Conservation (phyloP, 2,797 vertebrate species). For the Columba guinea region DNA sequence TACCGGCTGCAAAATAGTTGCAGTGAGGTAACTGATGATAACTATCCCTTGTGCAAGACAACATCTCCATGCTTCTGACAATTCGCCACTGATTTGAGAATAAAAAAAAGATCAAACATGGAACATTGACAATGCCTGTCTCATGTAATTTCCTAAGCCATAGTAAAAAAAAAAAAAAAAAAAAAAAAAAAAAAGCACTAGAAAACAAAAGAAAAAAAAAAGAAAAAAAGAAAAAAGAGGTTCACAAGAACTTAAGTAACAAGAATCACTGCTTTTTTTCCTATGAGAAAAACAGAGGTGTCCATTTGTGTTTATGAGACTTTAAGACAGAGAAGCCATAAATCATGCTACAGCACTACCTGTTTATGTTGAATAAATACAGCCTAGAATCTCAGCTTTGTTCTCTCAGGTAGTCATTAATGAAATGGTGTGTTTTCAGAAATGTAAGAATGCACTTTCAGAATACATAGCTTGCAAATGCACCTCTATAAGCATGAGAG, state of each 20-base stretch:
- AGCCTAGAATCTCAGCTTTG: neutral
- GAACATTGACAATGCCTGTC: neutral
- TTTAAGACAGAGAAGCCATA: neutral
- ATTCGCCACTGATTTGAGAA: neutral
- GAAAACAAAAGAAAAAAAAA: no score
- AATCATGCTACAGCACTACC: neutral
- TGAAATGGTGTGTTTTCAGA: neutral
- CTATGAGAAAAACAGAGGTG: neutral
- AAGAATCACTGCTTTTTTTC: neutral
- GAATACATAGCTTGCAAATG: neutral
- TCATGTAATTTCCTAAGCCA: neutral
- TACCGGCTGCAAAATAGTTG: neutral
- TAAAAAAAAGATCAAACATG: neutral
- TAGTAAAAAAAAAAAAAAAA: neutral
- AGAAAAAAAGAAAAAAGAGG: neutral
- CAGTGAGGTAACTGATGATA: neutral
- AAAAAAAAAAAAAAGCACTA: neutral
- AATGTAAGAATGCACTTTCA: neutral
- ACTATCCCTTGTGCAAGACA: neutral
- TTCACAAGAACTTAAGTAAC: neutral
- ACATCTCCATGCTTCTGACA: neutral
- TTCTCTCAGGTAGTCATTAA: neutral
- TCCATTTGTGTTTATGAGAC: neutral
- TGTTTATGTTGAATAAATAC: neutral
- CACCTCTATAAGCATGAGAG: neutral